phyloP scores from a whole-genome alignment of 2,797 vertebrate species.

The Syngnathus rostellatus region DNA sequence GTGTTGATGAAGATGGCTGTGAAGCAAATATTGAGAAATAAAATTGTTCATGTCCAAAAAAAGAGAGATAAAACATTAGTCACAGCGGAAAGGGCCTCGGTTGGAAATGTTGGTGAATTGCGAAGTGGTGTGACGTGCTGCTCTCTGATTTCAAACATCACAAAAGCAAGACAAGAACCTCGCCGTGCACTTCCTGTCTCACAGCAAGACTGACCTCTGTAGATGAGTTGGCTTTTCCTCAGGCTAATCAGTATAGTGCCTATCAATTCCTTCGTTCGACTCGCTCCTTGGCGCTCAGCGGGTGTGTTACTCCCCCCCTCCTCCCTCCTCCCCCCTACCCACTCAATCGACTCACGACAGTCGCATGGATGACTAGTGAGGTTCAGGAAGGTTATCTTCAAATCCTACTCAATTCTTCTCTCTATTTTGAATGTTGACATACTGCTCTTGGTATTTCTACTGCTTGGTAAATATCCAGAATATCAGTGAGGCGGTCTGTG shows the following conservation, averaged over 20 bases:
- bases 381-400: too few relatives aligned
- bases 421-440: conserved; percentile 7
- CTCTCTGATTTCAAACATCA: conserved; percentile 23
- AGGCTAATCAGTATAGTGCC: conserved; percentile 8
- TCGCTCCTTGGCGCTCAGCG: not conserved
- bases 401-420: too few relatives aligned
- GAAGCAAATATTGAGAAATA: too few relatives aligned
- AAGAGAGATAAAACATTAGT: not conserved
- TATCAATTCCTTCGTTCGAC: not conserved
- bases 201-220: conserved; percentile 15
- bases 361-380: too few relatives aligned
- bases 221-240: not conserved
- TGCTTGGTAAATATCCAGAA: conserved; percentile 29
- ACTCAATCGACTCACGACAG: not conserved
- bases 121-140: conserved; percentile 5
- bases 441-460: conserved; percentile 22
- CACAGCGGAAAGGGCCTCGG: not conserved
- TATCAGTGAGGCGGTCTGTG: not conserved
- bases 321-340: too few relatives aligned
- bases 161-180: conserved; percentile 15
- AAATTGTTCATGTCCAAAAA: not conserved
- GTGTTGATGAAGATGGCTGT: not conserved
- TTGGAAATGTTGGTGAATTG: not conserved
- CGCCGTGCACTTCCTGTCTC: conserved; percentile 38
- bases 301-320: not conserved